Evolutionary conservation across 2,113 vertebrate genomes (phyloP), one percentile per base, ranked within the genome.

Genomic region (Etheostoma cragini): DNA sequence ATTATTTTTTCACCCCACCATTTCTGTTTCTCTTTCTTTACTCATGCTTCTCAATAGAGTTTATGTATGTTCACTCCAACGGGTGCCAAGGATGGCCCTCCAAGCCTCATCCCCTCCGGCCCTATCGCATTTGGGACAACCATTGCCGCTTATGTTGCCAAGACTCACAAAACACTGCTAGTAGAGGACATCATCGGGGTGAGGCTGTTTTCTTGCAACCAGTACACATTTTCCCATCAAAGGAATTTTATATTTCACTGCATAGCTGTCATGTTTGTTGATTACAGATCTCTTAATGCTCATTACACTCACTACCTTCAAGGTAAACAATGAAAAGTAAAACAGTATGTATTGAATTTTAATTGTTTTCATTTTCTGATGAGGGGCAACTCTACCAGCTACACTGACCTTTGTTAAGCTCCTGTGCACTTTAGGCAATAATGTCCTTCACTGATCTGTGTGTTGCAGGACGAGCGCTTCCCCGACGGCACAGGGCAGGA

Each of bases 181-280:
- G 96, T 99, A 80, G 97, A 98, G 84, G 97, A 99, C 95, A 96
- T 99, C 90, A 92, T 96, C 69, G 97, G 97, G 96, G 98, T 99
- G 94, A 95, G 93, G 58, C 49, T 63, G 13, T 57, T 63, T 24
- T 78, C 54, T 56, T 21, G 0, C 12, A 67, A 60, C 49, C 63
- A 13, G 45, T 42, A 12, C 72, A 35, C 38, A 64, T 64, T 56
- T 17, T 58, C 1, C 16, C 15, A 38, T 67, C 7, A 38, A 10
- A 57, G 26, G n/a, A 53, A 42, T 75, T 46, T n/a, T 63, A 50
- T 4, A 68, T 80, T 56, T 73, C 14, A 57, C 54, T 64, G 54
- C 54, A 47, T 26, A 30, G 49, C 49, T 35, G 4, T 57, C 70
- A 64, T 7, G 52, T 57, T 60, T 42, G 0, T 60, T 42, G 0